Conservation (phyloP, 2,113 vertebrate species). For the Xiphorhynchus elegans region DNA sequence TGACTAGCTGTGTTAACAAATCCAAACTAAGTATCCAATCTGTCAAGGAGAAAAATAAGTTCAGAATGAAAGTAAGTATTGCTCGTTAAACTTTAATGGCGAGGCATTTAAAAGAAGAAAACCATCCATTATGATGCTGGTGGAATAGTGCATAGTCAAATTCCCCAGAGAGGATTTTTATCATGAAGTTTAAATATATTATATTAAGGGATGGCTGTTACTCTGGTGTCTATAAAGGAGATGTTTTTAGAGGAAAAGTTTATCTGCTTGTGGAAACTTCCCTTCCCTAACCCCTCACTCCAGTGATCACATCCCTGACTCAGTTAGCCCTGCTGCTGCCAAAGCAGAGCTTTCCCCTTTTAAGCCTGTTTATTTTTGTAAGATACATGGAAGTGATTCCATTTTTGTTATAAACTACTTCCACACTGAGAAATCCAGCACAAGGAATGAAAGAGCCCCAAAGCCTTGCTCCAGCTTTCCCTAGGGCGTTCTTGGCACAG, state of each 20-base stretch:
- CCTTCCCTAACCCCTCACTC: neutral
- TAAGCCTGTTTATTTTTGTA: neutral
- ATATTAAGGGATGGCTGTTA: neutral
- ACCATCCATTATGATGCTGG: neutral
- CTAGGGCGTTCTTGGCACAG: neutral
- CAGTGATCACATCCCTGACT: neutral
- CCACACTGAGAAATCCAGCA: neutral
- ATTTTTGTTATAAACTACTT: neutral
- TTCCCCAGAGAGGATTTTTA: neutral
- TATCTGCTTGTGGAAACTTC: neutral
- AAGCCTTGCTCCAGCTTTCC: neutral
- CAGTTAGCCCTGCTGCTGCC: neutral
- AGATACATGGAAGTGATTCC: neutral
- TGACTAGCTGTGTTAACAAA: slow-evolving; percentile 37
- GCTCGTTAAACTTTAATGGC: slow-evolving; percentile 50
- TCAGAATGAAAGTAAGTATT: slow-evolving; percentile 20
- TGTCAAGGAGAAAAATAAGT: slow-evolving; percentile 60
- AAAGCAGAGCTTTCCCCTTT: neutral
- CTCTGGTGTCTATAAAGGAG: neutral
- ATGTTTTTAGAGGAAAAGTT: slow-evolving; percentile 35
- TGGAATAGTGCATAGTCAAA: neutral
- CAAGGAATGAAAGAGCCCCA: neutral
- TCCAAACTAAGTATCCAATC: slow-evolving; percentile 42
- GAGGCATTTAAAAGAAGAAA: slow-evolving; percentile 29
- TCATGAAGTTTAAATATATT: slow-evolving; percentile 43